Evolutionary conservation across 2,113 vertebrate genomes (phyloP).

Genomic region (Melozone crissalis): DNA sequence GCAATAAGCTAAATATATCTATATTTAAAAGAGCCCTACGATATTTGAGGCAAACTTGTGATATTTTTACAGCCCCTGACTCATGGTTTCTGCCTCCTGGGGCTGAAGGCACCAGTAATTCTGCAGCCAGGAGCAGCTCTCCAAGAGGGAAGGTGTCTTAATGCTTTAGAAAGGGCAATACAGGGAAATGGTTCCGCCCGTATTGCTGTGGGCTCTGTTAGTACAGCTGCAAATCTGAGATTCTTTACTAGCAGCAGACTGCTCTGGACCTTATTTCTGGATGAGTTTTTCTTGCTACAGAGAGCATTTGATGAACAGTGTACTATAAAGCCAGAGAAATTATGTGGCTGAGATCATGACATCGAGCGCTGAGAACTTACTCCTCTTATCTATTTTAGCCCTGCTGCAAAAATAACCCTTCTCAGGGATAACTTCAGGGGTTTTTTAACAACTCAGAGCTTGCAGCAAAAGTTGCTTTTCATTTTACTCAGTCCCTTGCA

Average conservation of each 20-base stretch:
- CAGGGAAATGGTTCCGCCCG: neutral
- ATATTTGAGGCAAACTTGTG: slow-evolving; percentile 28
- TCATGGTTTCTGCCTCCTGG: slow-evolving; percentile 1
- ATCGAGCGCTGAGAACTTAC: neutral
- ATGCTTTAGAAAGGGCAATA: neutral
- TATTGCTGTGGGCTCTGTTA: neutral
- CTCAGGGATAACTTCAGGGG: neutral
- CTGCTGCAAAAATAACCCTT: neutral
- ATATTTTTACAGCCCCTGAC: slow-evolving; percentile 27
- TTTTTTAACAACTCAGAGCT: neutral
- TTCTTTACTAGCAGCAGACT: neutral
- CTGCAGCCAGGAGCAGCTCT: neutral
- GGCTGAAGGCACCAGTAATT: neutral
- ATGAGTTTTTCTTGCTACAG: neutral
- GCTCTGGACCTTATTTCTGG: neutral
- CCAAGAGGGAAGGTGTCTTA: neutral
- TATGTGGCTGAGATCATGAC: neutral
- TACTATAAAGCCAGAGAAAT: neutral
- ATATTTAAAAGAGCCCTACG: neutral
- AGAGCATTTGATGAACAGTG: neutral
- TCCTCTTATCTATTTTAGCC: neutral
- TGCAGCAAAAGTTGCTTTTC: neutral
- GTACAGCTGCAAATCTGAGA: neutral
- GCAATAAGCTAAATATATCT: slow-evolving; percentile 32
- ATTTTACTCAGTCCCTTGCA: neutral